These are phyloP conservation scores for Deilephila porcellus DNA, from an alignment of 2,888 invertebrate species.

Conservation along the genomic window DNA sequence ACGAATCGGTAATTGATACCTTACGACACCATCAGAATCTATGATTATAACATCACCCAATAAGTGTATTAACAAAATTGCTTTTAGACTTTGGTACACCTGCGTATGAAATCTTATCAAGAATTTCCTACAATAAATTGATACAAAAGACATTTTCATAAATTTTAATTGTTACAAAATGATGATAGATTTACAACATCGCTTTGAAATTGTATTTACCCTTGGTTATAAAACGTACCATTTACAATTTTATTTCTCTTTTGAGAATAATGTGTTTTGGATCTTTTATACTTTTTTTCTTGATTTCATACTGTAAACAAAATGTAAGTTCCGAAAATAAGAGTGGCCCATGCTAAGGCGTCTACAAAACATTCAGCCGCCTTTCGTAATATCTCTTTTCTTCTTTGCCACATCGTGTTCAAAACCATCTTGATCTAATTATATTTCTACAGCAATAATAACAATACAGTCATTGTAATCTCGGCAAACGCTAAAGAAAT, in stretches of 20 bases:
- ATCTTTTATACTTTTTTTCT: neutral
- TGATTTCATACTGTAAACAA: constrained; percentile 4
- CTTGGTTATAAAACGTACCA: neutral
- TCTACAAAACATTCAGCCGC: constrained; percentile 49
- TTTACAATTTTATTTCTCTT: no score
- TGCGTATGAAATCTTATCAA: neutral
- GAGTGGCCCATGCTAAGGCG: constrained; percentile 54
- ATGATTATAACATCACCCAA: constrained; percentile 5
- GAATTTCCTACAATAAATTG: neutral
- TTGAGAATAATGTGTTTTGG: neutral
- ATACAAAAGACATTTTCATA: neutral
- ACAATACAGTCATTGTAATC: constrained; percentile 59
- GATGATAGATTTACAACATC: constrained; percentile 14
- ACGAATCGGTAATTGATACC: constrained; percentile 1
- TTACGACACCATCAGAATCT: neutral
- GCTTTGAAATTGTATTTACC: constrained; percentile 12
- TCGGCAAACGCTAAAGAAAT: constrained; percentile 67
- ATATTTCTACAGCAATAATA: constrained; percentile 50
- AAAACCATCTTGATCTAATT: constrained; percentile 50
- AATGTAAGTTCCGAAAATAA: constrained; percentile 61
- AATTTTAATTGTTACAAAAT: constrained; percentile 18
- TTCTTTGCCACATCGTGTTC: constrained; percentile 54
- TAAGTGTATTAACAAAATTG: neutral
- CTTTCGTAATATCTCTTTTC: constrained; percentile 48
- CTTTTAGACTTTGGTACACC: neutral